These are phyloP conservation scores for Eretmochelys imbricata DNA, from an alignment of 2,113 vertebrate species.

Conservation along the genomic window DNA sequence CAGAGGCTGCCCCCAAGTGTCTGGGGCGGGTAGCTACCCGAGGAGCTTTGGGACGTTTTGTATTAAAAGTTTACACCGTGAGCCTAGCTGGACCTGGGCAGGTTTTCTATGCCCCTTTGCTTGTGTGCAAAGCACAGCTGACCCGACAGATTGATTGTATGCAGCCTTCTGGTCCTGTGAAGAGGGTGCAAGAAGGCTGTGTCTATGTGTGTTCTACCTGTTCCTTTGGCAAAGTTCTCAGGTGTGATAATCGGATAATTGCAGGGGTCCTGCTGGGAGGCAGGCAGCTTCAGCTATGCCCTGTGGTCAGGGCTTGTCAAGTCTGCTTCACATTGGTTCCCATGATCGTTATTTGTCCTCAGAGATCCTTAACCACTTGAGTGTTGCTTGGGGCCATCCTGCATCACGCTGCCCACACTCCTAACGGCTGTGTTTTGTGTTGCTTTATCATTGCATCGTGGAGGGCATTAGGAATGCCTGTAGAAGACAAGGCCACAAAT, in stretches of 20 bases:
- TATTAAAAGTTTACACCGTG: neutral
- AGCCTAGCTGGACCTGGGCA: neutral
- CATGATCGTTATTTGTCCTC: rapidly evolving
- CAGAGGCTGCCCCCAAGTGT: neutral
- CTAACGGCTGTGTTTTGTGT: neutral
- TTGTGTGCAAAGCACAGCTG: rapidly evolving
- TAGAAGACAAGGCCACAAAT: rapidly evolving
- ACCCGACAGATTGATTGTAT: neutral
- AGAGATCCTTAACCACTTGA: neutral
- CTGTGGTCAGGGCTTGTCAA: neutral
- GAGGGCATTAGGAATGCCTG: neutral
- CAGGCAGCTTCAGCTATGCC: rapidly evolving
- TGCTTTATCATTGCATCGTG: neutral
- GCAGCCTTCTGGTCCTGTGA: neutral
- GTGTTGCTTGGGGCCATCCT: neutral
- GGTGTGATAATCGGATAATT: neutral
- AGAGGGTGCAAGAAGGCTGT: neutral
- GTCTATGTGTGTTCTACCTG: neutral
- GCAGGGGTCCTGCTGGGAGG: neutral
- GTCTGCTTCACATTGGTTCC: neutral
- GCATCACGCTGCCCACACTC: neutral
- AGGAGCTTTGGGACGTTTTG: neutral
- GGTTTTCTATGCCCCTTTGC: rapidly evolving
- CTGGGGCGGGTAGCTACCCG: neutral
- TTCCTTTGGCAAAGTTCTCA: neutral